Percentiles rank a stretch among this genome's conserved stretches.
These are phyloP conservation scores for Tragulus kanchil DNA, from an alignment of 2,113 vertebrate species.

Conservation along the genomic window DNA sequence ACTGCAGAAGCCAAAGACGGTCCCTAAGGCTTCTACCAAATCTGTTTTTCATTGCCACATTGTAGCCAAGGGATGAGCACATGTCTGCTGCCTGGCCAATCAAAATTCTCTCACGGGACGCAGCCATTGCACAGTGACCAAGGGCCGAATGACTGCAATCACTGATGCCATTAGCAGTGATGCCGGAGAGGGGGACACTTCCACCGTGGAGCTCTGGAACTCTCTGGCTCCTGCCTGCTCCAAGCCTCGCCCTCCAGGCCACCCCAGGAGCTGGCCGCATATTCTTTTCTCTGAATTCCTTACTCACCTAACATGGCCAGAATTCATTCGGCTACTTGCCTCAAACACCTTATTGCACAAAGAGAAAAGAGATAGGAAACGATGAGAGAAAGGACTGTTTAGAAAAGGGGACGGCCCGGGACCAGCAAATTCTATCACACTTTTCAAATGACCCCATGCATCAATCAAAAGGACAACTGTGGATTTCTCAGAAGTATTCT, in stretches of 20 bases:
- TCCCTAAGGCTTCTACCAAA: not conserved
- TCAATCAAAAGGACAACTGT: conserved; percentile 42
- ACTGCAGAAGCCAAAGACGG: not conserved
- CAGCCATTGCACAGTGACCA: not conserved
- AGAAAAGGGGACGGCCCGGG: not conserved
- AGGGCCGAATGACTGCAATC: not conserved
- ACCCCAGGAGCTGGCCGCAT: not conserved
- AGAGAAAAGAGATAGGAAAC: not conserved
- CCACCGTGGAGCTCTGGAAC: not conserved
- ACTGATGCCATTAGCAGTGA: not conserved
- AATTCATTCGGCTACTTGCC: not conserved
- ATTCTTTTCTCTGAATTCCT: not conserved
- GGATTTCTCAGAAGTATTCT: not conserved
- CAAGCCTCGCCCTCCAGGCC: too few species aligned
- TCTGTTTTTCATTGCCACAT: not conserved
- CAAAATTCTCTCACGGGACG: not conserved
- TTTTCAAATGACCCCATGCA: not conserved
- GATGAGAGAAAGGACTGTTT: not conserved
- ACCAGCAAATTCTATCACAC: not conserved
- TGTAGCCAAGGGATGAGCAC: not conserved
- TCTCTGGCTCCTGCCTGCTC: not conserved
- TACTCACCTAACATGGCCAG: not conserved
- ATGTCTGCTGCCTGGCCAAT: not conserved
- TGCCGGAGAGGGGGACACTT: not conserved
- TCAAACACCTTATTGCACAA: not conserved